These are phyloP conservation scores for Drosophila repletoides DNA, from an alignment of 1,140 invertebrate species.

Conservation along the genomic window DNA sequence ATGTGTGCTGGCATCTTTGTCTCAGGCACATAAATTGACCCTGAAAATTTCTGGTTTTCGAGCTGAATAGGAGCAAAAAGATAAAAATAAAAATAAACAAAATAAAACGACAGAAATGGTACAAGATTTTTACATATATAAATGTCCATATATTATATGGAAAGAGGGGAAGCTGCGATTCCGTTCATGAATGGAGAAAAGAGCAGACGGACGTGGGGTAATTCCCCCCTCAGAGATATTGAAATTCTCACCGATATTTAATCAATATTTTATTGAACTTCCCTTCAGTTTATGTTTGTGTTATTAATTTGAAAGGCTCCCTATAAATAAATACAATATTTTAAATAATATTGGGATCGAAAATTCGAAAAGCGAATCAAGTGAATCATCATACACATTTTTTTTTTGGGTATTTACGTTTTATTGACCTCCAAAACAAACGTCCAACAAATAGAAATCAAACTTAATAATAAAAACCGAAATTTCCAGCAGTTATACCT, in stretches of 20 bases:
- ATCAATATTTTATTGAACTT: no score
- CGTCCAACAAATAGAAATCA: slow-evolving; percentile 64
- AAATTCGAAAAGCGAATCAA: slow-evolving; percentile 1
- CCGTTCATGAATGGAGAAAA: slow-evolving; percentile 13
- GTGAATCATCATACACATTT: slow-evolving; percentile 49
- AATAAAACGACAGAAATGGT: slow-evolving; percentile 18
- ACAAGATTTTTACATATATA: no score
- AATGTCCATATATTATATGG: no score
- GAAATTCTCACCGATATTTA: background rate
- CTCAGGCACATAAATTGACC: slow-evolving; percentile 68
- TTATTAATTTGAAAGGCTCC: background rate
- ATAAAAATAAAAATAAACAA: slow-evolving; percentile 25
- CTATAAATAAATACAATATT: background rate
- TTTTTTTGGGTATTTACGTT: slow-evolving; percentile 71
- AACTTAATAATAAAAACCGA: slow-evolving; percentile 55
- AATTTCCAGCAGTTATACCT: slow-evolving; percentile 55
- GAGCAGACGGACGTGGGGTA: background rate
- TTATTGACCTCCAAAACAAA: slow-evolving; percentile 72
- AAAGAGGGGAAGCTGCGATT: background rate
- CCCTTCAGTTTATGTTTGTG: no score
- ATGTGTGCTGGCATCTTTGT: slow-evolving; percentile 46
- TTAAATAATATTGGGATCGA: background rate
- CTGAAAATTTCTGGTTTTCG: slow-evolving; percentile 78
- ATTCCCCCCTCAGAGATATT: background rate
- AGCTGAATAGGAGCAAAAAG: slow-evolving; percentile 46